Percentiles rank a stretch among this genome's conserved stretches.
Evolutionary conservation across 1,140 invertebrate genomes (phyloP).

Genomic region (Pissodes strobi): DNA sequence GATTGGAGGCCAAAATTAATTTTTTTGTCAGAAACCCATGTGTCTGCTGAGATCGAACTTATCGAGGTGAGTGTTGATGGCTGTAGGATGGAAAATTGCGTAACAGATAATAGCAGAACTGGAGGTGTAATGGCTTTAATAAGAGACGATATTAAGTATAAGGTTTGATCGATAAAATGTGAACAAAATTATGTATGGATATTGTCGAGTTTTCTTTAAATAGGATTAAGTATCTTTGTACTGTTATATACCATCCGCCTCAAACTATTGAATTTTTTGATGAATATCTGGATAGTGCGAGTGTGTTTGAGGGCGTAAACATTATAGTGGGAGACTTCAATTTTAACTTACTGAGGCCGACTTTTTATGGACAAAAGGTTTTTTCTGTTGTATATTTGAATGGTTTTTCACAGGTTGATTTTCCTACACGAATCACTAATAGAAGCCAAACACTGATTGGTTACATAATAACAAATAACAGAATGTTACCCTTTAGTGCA

Average conservation of each 20-base stretch:
- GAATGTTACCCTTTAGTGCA: background rate
- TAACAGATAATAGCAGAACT: background rate
- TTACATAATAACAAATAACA: conserved; percentile 3
- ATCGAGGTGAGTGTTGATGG: conserved; percentile 12
- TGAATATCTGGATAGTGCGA: background rate
- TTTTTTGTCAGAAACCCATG: conserved; percentile 17
- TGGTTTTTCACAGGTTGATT: background rate
- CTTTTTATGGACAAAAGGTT: conserved; percentile 1
- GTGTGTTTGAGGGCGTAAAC: conserved; percentile 2
- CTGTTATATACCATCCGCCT: conserved; percentile 1
- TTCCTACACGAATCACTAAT: background rate
- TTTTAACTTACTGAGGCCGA: conserved; percentile 4
- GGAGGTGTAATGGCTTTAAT: background rate
- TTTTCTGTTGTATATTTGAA: background rate
- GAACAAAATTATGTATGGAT: conserved; percentile 3
- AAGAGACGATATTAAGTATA: background rate
- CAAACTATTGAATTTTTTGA: background rate
- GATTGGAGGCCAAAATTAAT: conserved; percentile 18
- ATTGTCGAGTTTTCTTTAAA: background rate
- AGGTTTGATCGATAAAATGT: background rate
- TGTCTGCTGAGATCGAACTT: conserved; percentile 6
- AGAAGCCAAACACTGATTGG: conserved; percentile 1
- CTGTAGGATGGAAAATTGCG: conserved; percentile 1
- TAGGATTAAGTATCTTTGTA: background rate
- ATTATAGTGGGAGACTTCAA: conserved; percentile 5